phyloP scores from a whole-genome alignment of 1,140 invertebrate genomes.

The Caenorhabditis tropicalis region DNA sequence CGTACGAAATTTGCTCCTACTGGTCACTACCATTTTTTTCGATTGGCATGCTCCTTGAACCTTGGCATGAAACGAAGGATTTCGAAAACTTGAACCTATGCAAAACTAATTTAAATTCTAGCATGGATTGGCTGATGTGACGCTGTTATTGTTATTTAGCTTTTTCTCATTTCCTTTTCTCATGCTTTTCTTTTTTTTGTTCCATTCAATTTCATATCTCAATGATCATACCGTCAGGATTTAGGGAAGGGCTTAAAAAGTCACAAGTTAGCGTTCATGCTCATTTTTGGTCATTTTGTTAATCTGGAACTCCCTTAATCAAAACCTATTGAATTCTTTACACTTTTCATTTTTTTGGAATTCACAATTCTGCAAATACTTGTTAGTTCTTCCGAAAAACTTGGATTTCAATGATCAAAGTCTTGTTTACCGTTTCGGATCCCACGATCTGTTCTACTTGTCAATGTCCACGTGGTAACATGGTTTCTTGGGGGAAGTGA shows the following conservation, averaged over 20 bases:
- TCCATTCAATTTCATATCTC: not conserved
- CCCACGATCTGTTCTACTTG: slow-evolving; percentile 16
- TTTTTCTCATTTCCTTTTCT: not conserved
- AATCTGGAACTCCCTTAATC: not conserved
- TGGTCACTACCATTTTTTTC: slow-evolving; percentile 34
- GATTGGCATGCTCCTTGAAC: not conserved
- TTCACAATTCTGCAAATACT: too few species aligned
- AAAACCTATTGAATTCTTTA: too few species aligned
- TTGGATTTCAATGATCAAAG: not conserved
- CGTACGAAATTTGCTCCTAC: not conserved
- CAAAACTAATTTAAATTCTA: slow-evolving; percentile 19
- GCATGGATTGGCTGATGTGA: not conserved
- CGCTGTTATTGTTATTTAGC: slow-evolving; percentile 25
- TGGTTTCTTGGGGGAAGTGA: not conserved
- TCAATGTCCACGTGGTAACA: not conserved
- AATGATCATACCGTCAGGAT: not conserved
- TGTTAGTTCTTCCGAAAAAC: too few species aligned
- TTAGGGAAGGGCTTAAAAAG: too few species aligned
- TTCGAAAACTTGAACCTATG: not conserved
- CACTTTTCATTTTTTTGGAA: too few species aligned
- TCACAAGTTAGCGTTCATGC: too few species aligned
- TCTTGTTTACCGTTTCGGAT: not conserved
- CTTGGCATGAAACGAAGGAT: not conserved
- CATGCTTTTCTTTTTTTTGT: slow-evolving; percentile 17
- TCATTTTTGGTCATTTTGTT: too few species aligned